These are phyloP conservation scores for Neolamprologus sp. DNA, from an alignment of 2,113 vertebrate species.

Conservation along the genomic window DNA sequence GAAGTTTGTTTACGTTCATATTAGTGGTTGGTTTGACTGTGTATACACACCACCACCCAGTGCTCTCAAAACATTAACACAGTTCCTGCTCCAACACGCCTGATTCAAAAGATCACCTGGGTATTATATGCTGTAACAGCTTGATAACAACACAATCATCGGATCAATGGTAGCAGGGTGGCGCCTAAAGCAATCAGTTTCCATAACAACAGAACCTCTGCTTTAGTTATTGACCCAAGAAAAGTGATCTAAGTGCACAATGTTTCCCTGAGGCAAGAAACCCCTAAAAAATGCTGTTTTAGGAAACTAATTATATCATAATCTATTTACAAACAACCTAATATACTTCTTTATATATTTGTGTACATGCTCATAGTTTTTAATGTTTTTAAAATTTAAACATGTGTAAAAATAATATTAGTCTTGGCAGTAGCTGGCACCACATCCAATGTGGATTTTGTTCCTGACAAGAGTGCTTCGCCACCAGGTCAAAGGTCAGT, in stretches of 20 bases:
- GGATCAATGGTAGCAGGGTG: not conserved
- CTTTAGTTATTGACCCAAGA: not conserved
- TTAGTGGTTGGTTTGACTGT: not conserved
- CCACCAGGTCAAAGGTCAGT: not conserved
- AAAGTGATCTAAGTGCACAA: accelerated
- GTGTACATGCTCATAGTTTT: not conserved
- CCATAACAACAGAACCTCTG: not conserved
- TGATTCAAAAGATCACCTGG: not conserved
- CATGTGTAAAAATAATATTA: not conserved
- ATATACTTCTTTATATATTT: not conserved
- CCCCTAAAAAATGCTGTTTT: not conserved
- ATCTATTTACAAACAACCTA: not conserved
- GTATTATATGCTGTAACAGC: not conserved
- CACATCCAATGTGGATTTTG: not conserved
- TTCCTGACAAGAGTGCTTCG: not conserved
- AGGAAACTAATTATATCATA: not conserved
- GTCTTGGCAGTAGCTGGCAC: not conserved
- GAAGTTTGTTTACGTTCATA: accelerated
- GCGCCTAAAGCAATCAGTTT: accelerated
- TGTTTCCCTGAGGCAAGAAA: not conserved
- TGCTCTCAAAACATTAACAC: not conserved
- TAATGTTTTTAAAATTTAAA: not conserved
- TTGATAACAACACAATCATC: not conserved
- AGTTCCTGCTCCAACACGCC: not conserved
- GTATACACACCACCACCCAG: not conserved